A percentile compares a stretch with the other conserved stretches of the same genome.
Evolutionary conservation across 2,797 vertebrate species (phyloP).

Genomic region (Borostomias antarcticus): DNA sequence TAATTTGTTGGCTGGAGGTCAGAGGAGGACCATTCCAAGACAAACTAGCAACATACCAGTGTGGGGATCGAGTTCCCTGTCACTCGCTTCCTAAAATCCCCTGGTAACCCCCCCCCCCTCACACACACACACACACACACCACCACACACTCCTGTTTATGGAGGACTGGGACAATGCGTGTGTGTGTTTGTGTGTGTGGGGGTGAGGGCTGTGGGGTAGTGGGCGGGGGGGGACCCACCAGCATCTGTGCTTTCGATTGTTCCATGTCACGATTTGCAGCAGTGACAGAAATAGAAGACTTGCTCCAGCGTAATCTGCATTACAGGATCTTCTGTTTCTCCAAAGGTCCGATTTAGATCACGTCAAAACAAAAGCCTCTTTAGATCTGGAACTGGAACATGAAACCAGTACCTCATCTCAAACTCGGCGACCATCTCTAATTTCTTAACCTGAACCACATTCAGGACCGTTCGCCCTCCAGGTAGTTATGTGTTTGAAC

Average conservation of each 20-base stretch:
- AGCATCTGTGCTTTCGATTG: neutral
- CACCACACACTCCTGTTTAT: too few relatives aligned
- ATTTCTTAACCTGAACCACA: slow-evolving; percentile 71
- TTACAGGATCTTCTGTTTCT: slow-evolving; percentile 40
- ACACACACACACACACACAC: neutral
- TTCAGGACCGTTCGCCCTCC: slow-evolving; percentile 44
- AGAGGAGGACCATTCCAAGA: slow-evolving; percentile 16
- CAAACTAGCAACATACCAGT: slow-evolving; percentile 30
- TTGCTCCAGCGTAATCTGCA: slow-evolving; percentile 23
- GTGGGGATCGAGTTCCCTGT: slow-evolving; percentile 17
- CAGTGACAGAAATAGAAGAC: slow-evolving; percentile 49
- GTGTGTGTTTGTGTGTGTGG: too few relatives aligned
- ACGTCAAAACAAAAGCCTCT: slow-evolving; percentile 59
- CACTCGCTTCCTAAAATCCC: neutral
- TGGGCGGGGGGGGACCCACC: neutral
- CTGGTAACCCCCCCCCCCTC: neutral
- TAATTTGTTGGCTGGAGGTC: slow-evolving; percentile 35
- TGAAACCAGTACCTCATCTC: slow-evolving; percentile 52
- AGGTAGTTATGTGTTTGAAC: slow-evolving; percentile 40
- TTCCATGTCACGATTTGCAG: slow-evolving; percentile 12
- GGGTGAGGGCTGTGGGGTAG: neutral
- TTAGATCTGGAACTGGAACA: slow-evolving; percentile 54
- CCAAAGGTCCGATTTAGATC: slow-evolving; percentile 44
- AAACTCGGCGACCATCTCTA: slow-evolving; percentile 60
- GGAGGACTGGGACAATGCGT: too few relatives aligned